Percentiles rank a stretch among this genome's conserved stretches.
Conservation (phyloP, 2,113 vertebrate genomes). For the Planiliza haematocheilus region DNA sequence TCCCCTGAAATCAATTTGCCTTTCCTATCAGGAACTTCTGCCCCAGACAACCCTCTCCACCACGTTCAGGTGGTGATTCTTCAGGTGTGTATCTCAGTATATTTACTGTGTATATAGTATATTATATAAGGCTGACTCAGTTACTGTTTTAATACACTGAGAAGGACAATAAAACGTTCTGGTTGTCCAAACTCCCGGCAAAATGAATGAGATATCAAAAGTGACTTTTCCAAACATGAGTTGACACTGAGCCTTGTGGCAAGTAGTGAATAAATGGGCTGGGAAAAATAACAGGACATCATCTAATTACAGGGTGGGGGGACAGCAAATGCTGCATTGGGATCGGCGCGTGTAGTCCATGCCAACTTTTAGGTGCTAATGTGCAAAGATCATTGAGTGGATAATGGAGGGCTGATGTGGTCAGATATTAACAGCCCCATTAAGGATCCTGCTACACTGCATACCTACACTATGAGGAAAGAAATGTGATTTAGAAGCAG, state of each 20-base stretch:
- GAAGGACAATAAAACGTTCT: not conserved
- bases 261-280: too few species aligned
- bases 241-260: conserved; percentile 10
- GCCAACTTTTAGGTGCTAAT: too few species aligned
- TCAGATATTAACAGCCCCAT: not conserved
- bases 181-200: not conserved
- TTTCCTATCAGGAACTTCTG: too few species aligned
- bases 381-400: conserved; percentile 22
- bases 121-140: too few species aligned
- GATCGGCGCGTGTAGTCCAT: too few species aligned
- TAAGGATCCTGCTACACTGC: not conserved
- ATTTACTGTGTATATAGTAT: too few species aligned
- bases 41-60: too few species aligned
- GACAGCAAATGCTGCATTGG: not conserved
- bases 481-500: not conserved
- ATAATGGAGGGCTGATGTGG: not conserved
- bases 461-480: conserved; percentile 4
- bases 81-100: too few species aligned
- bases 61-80: too few species aligned
- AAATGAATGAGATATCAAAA: conserved; percentile 8
- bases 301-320: not conserved
- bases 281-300: conserved; percentile 6
- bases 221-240: conserved; percentile 1
- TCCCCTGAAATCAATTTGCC: too few species aligned
- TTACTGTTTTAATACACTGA: not conserved